phyloP scores from a whole-genome alignment of 2,797 vertebrate genomes.

The Manis crassicaudata region DNA sequence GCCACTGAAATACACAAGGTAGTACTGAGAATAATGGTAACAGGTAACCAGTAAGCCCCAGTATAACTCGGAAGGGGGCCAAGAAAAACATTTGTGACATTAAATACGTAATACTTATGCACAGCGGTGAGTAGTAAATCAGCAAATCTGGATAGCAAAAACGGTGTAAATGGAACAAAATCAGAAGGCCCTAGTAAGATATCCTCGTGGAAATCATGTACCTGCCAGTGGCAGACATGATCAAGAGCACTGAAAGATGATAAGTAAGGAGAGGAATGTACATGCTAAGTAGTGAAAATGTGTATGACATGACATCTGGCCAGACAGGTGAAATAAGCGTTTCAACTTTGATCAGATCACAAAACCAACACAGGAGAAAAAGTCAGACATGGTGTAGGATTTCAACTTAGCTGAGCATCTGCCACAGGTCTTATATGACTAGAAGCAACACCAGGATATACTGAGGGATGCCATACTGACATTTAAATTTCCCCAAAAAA shows the following conservation, averaged over 20 bases:
- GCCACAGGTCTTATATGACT: no score
- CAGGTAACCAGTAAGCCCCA: background rate
- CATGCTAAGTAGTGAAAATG: background rate
- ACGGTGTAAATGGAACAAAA: background rate
- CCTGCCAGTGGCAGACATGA: background rate
- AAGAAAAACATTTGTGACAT: background rate
- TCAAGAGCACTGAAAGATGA: background rate
- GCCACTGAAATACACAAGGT: background rate
- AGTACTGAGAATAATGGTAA: background rate
- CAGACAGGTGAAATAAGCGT: background rate
- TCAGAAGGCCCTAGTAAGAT: background rate
- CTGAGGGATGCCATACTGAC: background rate
- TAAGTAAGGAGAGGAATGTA: background rate
- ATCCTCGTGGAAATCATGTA: background rate
- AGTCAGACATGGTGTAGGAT: background rate
- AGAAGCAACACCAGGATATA: background rate
- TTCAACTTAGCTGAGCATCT: background rate
- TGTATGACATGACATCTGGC: background rate
- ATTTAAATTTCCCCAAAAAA: background rate
- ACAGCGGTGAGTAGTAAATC: background rate
- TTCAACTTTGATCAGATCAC: background rate
- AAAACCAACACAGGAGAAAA: background rate
- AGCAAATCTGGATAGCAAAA: background rate
- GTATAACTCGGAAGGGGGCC: background rate
- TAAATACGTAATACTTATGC: background rate